Evolutionary conservation across 2,113 vertebrate genomes (phyloP).

Genomic region (Xenopus laevis): DNA sequence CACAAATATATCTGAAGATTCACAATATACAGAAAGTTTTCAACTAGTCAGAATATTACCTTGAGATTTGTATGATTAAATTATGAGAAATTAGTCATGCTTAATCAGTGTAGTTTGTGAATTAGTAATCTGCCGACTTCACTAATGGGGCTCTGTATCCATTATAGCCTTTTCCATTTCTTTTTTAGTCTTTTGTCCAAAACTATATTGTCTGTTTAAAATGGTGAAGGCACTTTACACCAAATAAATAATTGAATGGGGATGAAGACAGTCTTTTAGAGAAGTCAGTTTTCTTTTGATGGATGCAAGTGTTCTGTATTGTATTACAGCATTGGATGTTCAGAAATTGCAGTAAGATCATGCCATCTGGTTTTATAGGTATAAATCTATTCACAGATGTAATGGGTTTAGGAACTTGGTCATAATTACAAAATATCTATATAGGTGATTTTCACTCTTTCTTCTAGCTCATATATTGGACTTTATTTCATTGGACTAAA

Average conservation of each 20-base stretch:
- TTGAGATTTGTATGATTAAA: slow-evolving; percentile 62
- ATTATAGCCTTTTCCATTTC: slow-evolving; percentile 57
- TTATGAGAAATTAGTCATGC: slow-evolving; percentile 62
- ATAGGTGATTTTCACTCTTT: background rate
- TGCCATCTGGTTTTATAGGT: slow-evolving; percentile 41
- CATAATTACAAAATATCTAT: background rate
- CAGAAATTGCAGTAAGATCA: slow-evolving; percentile 46
- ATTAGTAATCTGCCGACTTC: slow-evolving; percentile 50
- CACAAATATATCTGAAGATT: background rate
- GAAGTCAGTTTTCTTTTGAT: slow-evolving; percentile 30
- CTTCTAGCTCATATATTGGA: too few relatives aligned
- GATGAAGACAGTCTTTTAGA: slow-evolving; percentile 46
- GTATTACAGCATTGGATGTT: slow-evolving; percentile 41
- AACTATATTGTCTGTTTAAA: slow-evolving; percentile 48
- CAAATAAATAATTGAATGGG: slow-evolving; percentile 49
- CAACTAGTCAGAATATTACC: slow-evolving; percentile 2
- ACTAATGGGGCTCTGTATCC: slow-evolving; percentile 56
- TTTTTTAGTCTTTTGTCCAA: slow-evolving; percentile 54
- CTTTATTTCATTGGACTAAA: too few relatives aligned
- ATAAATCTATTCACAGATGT: slow-evolving; percentile 44
- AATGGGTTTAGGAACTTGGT: slow-evolving; percentile 36
- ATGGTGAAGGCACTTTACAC: slow-evolving; percentile 41
- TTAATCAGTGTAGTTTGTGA: slow-evolving; percentile 66
- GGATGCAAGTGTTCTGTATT: slow-evolving; percentile 45
- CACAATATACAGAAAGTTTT: slow-evolving; percentile 10